Base-by-base conservation (phyloP, 2,797 vertebrate genomes). In the Adrianichthys oophorus region DNA sequence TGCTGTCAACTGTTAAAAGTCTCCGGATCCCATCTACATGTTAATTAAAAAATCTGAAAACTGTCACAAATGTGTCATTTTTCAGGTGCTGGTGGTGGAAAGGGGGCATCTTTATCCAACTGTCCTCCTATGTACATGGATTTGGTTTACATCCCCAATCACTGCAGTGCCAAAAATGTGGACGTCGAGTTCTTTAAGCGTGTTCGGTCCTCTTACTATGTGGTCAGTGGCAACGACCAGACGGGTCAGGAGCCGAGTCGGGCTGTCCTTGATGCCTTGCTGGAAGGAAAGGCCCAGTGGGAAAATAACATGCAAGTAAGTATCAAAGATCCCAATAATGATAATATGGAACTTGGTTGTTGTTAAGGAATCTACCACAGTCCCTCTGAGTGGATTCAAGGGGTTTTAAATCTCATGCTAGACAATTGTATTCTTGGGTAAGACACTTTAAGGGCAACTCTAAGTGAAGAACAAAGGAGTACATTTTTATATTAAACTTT, bases 81-180 rank as follows among this genome's bases (percentile, higher is more conserved):
- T 72, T 78, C 69, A 97, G 95, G 92, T 79, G 81, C 92, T 57
- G 92, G 92, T 52, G 87, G 84, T 80, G 92, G 81, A 65, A 99
- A 98, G 74, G 68, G 69, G 4, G 73, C 92, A 18, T 69, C 92
- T 51, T 86, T 93, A 59, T 94, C 95, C 65, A 95, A 88, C 18
- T 96, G 95, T 60, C 95, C 97, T 53, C 95, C 97, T 0, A 90
- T 98, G 83, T 98, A 98, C 82, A 91, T 99, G 92, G 97, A 99
- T 85, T 90, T 99, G 87, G 97, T 98, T 71, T 99, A 99, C 74
- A 95, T 99, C 74, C 97, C 97, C 18, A 99, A 98, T 86, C 97
- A 99, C 86, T 97, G 96, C 91, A 98, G 92, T 15, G 95, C 93
- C 70, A 99, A 98, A 92, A 99, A 98, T 21, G 95, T 95, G 0